Conservation (phyloP, 2,888 invertebrate species). For the Euclidia mi region DNA sequence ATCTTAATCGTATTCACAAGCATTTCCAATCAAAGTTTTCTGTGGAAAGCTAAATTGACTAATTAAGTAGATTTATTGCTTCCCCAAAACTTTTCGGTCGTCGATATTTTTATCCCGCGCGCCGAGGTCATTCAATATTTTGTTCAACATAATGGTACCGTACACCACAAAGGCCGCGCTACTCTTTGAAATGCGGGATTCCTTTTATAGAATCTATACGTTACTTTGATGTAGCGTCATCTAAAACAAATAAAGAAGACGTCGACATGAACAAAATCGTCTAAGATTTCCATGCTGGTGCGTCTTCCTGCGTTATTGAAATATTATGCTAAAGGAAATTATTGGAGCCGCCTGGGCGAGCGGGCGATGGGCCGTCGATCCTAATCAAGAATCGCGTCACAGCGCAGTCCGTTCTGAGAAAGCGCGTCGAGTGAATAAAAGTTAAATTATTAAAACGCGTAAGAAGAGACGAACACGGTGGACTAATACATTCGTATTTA, state of each 20-base stretch:
- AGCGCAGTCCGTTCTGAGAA: constrained; percentile 74
- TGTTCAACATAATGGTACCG: constrained; percentile 66
- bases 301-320: constrained; percentile 68
- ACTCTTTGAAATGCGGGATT: constrained; percentile 76
- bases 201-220: constrained; percentile 62
- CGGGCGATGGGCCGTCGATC: constrained; percentile 60
- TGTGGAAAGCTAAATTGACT: constrained; percentile 81
- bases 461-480: constrained; percentile 67
- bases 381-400: constrained; percentile 82
- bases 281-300: constrained; percentile 44
- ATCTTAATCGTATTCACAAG: constrained; percentile 68
- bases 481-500: constrained; percentile 83
- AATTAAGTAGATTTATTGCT: constrained; percentile 87
- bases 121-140: constrained; percentile 78
- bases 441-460: constrained; percentile 78
- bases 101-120: constrained; percentile 75
- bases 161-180: constrained; percentile 60
- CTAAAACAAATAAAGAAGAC: constrained; percentile 65
- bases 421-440: constrained; percentile 76
- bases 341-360: constrained; percentile 61
- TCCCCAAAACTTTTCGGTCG: constrained; percentile 76
- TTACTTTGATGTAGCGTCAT: constrained; percentile 75
- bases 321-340: constrained; percentile 66
- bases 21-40: constrained; percentile 81
- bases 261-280: constrained; percentile 58